phyloP scores from a whole-genome alignment of 2,797 vertebrate genomes.

The Gadopsis bispinosus region DNA sequence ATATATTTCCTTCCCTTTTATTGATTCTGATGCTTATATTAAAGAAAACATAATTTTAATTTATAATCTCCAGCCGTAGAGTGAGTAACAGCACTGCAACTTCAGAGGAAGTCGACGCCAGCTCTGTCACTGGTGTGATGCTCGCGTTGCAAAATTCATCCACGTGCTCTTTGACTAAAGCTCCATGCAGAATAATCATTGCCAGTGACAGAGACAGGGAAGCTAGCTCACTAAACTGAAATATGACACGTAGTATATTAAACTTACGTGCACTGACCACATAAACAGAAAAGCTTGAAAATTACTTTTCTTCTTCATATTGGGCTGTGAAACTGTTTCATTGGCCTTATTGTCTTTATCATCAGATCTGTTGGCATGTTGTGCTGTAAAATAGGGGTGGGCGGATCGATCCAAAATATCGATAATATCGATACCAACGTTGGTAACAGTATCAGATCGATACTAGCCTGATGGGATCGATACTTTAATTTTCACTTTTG shows the following conservation, averaged over 20 bases:
- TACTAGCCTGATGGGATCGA: too few relatives aligned
- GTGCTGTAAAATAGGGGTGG: too few relatives aligned
- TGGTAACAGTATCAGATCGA: too few relatives aligned
- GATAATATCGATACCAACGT: too few relatives aligned
- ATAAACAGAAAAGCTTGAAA: not conserved
- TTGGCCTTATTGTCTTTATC: not conserved
- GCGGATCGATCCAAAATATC: too few relatives aligned
- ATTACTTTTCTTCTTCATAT: too few relatives aligned
- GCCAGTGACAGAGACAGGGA: too few relatives aligned
- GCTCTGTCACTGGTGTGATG: not conserved
- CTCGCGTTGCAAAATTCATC: not conserved
- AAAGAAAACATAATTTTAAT: not conserved
- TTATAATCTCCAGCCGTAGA: not conserved
- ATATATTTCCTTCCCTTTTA: not conserved
- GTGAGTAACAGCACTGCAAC: not conserved
- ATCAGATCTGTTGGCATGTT: not conserved
- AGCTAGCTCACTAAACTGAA: not conserved
- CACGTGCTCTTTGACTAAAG: too few relatives aligned
- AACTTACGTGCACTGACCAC: not conserved
- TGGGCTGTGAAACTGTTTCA: too few relatives aligned
- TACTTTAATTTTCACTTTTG: too few relatives aligned
- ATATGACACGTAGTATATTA: not conserved
- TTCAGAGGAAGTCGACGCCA: not conserved
- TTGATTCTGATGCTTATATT: not conserved
- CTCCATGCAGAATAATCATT: too few relatives aligned